Percentiles rank a stretch among this genome's conserved stretches.
Conservation (phyloP, 1,140 invertebrate species). For the Brachionus koreanus region DNA sequence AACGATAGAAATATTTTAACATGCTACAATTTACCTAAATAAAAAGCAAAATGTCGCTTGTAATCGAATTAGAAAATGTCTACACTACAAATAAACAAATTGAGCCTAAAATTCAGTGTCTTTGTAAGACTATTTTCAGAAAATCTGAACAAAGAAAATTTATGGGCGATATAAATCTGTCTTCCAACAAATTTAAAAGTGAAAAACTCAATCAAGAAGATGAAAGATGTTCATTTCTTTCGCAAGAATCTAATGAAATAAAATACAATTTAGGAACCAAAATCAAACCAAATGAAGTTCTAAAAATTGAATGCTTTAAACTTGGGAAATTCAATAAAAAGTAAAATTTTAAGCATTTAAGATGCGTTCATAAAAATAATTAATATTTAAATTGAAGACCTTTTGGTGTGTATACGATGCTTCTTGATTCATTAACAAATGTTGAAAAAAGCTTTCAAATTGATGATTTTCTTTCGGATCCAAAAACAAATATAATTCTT, state of each 20-base stretch:
- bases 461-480: not conserved
- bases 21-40: not conserved
- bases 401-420: not conserved
- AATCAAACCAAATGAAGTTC: not conserved
- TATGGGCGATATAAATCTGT: not conserved
- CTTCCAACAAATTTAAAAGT: not conserved
- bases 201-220: not conserved
- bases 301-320: slow-evolving; percentile 4
- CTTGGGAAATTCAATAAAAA: not conserved
- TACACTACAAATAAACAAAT: not conserved
- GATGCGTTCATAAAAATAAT: not conserved
- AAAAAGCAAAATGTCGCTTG: not conserved
- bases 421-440: not conserved
- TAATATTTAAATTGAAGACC: not conserved
- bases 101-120: not conserved
- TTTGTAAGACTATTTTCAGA: not conserved
- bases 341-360: not conserved
- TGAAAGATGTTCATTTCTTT: not conserved
- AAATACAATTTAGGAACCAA: not conserved
- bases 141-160: not conserved
- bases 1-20: not conserved
- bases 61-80: not conserved
- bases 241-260: not conserved
- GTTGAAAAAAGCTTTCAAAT: not conserved
- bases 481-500: not conserved